Percentiles rank a stretch among this genome's conserved stretches.
Conservation (phyloP, 2,888 invertebrate species). For the Stenodera caucasica region DNA sequence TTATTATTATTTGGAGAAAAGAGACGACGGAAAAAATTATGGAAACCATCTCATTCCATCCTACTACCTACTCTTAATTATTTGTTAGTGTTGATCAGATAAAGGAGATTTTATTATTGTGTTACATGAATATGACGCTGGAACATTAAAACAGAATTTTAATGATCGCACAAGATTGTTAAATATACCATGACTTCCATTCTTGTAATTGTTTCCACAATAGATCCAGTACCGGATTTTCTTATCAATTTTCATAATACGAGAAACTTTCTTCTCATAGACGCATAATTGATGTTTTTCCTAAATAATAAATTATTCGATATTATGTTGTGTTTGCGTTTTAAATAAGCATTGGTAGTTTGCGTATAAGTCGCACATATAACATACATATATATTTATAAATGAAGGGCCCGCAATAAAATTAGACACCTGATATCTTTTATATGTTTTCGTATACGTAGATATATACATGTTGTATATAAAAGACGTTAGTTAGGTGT, state of each 20-base stretch:
- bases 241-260: neutral
- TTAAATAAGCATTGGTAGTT: conserved; percentile 7
- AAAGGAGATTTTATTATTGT: conserved; percentile 32
- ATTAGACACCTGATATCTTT: conserved; percentile 35
- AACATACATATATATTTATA: neutral
- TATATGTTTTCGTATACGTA: conserved; percentile 22
- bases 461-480: conserved; percentile 16
- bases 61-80: conserved; percentile 35
- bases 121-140: conserved; percentile 33
- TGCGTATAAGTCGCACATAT: neutral
- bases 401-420: conserved; percentile 26
- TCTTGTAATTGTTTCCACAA: conserved; percentile 3
- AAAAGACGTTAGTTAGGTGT: conserved; percentile 32
- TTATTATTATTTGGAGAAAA: neutral
- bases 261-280: too few species aligned
- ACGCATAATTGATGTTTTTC: neutral
- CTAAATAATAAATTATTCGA: conserved; percentile 7
- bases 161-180: conserved; percentile 11
- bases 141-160: conserved; percentile 35
- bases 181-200: conserved; percentile 7
- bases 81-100: conserved; percentile 35
- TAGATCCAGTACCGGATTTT: conserved; percentile 1
- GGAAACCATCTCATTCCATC: conserved; percentile 26
- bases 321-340: neutral
- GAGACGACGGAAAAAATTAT: too few species aligned